Base-by-base conservation (phyloP, 2,888 invertebrate genomes). In the Lithophane semibrunnea region DNA sequence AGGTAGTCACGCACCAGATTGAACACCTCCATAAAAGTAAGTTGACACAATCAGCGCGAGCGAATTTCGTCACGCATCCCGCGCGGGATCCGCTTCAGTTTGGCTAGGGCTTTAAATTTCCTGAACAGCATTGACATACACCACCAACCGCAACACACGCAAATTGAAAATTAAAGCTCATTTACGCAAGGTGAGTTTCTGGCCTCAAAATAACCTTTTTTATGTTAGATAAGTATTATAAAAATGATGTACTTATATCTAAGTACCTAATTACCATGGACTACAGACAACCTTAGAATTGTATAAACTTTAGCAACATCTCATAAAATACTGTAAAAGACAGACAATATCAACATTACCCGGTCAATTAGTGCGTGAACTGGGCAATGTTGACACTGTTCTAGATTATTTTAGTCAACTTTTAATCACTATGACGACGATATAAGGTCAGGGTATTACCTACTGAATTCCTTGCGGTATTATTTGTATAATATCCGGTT, bases 261-360 rank as follows among this genome's bases (percentile, higher is more conserved):
- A 9, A 37, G 2, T 29, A 3, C 37, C n/a, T 29, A 52, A 29
- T 21, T 42, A 42, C 69, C 72, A 18, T 54, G 52, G n/a, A 76
- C 78, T 78, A 68, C 64, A 72, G 58, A 37, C 13, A 71, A 60
- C 58, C 24, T 29, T 52, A 69, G 52, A 67, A 83, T 86, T 83
- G 86, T 86, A 79, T 84, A 86, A 83, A 71, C 52, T 76, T 79
- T 73, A 80, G 76, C 69, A 77, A 86, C 86, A 83, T 79, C 63
- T 74, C 84, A 73, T 77, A 74, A 75, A 80, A 82, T 67, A 82
- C 63, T 69, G 74, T 75, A 80, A 77, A 69, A 80, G 24, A n/a
- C 56, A 72, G 56, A 24, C 71, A 63, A n/a, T 82, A 64, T 74
- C 73, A 70, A 85, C 73, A 79, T 52, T 77, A 47, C 54, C 79